phyloP scores from a whole-genome alignment of 2,888 invertebrate genomes.

The Lithodes maja region DNA sequence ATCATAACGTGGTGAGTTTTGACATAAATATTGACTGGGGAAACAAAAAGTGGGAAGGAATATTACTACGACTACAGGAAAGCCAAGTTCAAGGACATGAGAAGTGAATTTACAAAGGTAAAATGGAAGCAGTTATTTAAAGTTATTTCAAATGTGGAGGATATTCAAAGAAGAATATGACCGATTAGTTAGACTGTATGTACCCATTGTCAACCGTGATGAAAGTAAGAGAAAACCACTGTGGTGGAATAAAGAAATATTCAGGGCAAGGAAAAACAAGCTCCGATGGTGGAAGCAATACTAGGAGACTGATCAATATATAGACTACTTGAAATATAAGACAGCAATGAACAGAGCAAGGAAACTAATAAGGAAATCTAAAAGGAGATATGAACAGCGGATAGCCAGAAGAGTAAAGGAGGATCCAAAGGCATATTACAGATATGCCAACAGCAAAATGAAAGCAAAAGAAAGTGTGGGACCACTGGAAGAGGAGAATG shows the following conservation, averaged over 20 bases:
- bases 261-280: conserved; percentile 16
- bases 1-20: not conserved
- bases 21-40: not conserved
- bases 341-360: conserved; percentile 7
- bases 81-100: not conserved
- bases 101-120: not conserved
- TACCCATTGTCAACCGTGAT: conserved; percentile 3
- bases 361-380: conserved; percentile 10
- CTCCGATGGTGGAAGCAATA: conserved; percentile 10
- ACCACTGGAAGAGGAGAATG: conserved; percentile 21
- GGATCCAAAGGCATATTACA: not conserved
- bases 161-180: not conserved
- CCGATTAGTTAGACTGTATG: not conserved
- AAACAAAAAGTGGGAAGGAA: not conserved
- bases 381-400: conserved; percentile 9
- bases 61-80: not conserved
- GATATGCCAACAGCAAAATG: not conserved
- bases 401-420: conserved; percentile 3
- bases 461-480: conserved; percentile 3
- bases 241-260: conserved; percentile 20
- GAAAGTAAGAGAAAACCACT: conserved; percentile 15
- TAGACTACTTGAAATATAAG: conserved; percentile 10
- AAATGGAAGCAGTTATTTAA: not conserved
- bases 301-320: conserved; percentile 15
- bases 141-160: too few species aligned